These are phyloP conservation scores for Poecilia velifera DNA, from an alignment of 2,797 vertebrate genomes.

Conservation along the genomic window DNA sequence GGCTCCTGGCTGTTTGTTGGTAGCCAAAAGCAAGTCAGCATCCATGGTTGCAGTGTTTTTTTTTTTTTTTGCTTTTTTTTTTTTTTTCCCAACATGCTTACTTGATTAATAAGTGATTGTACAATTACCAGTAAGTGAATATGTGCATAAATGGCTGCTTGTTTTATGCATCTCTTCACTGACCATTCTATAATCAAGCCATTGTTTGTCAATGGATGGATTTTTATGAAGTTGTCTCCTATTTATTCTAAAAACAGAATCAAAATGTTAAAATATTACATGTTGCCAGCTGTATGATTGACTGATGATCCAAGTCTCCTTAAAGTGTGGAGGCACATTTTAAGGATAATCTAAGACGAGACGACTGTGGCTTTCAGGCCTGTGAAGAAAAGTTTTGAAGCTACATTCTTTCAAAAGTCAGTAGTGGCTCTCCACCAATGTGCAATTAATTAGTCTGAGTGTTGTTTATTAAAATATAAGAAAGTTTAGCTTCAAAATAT, in stretches of 20 bases:
- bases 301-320: neutral
- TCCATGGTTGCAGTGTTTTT: neutral
- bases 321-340: no score
- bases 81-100: neutral
- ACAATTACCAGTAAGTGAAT: neutral
- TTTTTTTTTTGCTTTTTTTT: neutral
- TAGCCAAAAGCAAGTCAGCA: neutral
- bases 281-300: neutral
- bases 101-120: neutral
- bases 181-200: neutral
- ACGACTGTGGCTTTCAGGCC: neutral
- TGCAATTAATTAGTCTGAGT: neutral
- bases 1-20: neutral
- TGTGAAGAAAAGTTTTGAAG: neutral
- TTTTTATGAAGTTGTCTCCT: neutral
- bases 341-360: neutral
- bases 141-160: neutral
- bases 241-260: neutral
- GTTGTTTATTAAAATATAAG: neutral
- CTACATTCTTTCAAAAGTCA: neutral
- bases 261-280: neutral
- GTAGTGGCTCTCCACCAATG: neutral
- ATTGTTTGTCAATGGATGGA: neutral
- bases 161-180: neutral
- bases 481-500: neutral